These are phyloP conservation scores for Cenopis cana DNA, from an alignment of 2,888 invertebrate genomes.

Conservation along the genomic window DNA sequence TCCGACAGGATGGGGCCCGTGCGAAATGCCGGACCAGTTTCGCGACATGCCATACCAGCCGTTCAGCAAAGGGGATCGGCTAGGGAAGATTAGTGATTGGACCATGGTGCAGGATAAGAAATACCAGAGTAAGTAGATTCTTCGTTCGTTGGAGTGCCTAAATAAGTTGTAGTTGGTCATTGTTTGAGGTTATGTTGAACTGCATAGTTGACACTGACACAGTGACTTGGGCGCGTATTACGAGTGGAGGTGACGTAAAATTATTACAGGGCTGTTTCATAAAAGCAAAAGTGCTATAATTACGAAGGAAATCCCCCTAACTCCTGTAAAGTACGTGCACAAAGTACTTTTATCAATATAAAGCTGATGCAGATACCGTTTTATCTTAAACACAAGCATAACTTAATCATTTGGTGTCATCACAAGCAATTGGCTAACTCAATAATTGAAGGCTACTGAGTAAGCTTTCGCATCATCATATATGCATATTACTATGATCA, in stretches of 20 bases:
- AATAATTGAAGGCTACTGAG: too few relatives aligned
- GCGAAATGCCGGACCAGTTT: conserved; percentile 96
- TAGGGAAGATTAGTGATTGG: conserved; percentile 99
- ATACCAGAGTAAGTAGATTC: conserved; percentile 90
- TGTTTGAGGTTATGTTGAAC: conserved; percentile 46
- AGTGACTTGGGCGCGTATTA: conserved; percentile 21
- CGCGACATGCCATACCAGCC: conserved; percentile 99
- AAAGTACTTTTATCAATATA: not conserved
- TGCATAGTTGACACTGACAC: conserved; percentile 32
- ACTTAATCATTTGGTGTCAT: too few relatives aligned
- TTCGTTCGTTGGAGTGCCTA: not conserved
- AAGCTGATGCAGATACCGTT: too few relatives aligned
- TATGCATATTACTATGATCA: too few relatives aligned
- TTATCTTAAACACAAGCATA: too few relatives aligned
- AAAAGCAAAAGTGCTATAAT: not conserved
- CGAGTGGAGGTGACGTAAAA: conserved; percentile 12
- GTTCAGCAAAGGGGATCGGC: conserved; percentile 98
- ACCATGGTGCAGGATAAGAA: conserved; percentile 98
- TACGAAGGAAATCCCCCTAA: too few relatives aligned
- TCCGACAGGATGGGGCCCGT: conserved; percentile 98
- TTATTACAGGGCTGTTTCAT: not conserved
- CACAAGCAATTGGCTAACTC: too few relatives aligned
- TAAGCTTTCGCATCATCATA: too few relatives aligned
- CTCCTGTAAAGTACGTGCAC: not conserved
- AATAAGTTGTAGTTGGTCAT: not conserved